phyloP scores from a whole-genome alignment of 2,888 invertebrate species.

The Lottia gigantea region DNA sequence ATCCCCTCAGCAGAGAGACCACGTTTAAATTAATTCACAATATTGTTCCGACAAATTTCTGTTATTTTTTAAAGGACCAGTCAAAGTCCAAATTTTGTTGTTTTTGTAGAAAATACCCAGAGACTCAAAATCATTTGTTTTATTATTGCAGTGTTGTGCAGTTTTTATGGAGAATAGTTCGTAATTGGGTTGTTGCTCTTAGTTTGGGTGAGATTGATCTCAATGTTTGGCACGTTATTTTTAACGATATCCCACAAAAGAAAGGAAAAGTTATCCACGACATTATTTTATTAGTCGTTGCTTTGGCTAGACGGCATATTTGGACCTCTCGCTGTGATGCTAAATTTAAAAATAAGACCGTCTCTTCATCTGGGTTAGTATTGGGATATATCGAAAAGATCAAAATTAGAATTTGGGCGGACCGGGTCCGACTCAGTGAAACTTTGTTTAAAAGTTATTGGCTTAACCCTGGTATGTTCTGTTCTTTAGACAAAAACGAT shows the following conservation, averaged over 20 bases:
- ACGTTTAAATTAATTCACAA: not conserved
- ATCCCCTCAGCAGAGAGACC: not conserved
- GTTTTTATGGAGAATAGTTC: not conserved
- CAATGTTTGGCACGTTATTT: conserved; percentile 9
- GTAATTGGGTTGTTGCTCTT: conserved; percentile 6
- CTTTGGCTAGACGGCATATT: conserved; percentile 7
- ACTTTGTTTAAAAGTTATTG: conserved; percentile 8
- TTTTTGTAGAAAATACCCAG: not conserved
- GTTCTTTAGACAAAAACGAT: conserved; percentile 5
- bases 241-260: conserved; percentile 4
- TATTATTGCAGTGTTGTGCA: not conserved
- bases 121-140: conserved; percentile 4
- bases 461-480: not conserved
- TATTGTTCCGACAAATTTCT: not conserved
- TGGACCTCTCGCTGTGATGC: not conserved
- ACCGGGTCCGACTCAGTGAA: conserved; percentile 4
- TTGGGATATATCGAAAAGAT: conserved; percentile 1
- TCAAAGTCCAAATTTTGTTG: not conserved
- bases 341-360: conserved; percentile 1
- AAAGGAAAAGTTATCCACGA: not conserved
- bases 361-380: not conserved
- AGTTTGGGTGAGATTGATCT: conserved; percentile 9
- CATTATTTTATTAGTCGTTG: not conserved
- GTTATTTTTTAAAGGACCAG: not conserved
- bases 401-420: conserved; percentile 7